phyloP scores from a whole-genome alignment of 2,797 vertebrate genomes.

The Eurystomus glaucurus region DNA sequence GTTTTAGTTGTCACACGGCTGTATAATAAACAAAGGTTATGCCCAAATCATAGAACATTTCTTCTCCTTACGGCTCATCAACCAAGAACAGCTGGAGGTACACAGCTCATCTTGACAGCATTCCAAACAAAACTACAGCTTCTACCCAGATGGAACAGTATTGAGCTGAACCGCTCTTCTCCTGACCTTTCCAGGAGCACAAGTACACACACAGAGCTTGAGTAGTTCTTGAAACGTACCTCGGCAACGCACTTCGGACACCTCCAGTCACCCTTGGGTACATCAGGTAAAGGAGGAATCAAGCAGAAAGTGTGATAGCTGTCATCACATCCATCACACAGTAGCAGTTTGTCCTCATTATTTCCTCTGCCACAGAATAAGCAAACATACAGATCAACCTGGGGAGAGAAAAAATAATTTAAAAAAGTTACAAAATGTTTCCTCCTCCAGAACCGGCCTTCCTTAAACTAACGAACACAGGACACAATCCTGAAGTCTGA shows the following conservation, averaged over 20 bases:
- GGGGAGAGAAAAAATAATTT: not conserved
- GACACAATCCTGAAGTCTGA: accelerated
- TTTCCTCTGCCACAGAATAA: constrained; percentile 97
- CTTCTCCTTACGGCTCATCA: not conserved
- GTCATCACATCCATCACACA: constrained; percentile 98
- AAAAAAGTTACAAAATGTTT: not conserved
- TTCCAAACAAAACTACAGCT: not conserved
- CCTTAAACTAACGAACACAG: not conserved
- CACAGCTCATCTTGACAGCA: not conserved
- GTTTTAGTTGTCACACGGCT: not conserved
- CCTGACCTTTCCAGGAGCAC: not conserved
- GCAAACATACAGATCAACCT: constrained; percentile 98
- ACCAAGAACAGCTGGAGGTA: not conserved
- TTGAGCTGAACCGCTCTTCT: not conserved
- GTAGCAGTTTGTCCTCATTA: constrained; percentile 94
- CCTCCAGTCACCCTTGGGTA: constrained; percentile 98
- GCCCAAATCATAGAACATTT: not conserved
- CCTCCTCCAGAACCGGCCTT: not conserved
- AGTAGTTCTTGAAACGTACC: constrained; percentile 80
- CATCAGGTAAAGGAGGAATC: constrained; percentile 96
- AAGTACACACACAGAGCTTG: not conserved
- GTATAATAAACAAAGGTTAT: not conserved
- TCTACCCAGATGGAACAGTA: not conserved
- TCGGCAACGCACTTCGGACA: constrained; percentile 98
- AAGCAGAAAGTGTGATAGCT: constrained; percentile 99